These are phyloP conservation scores for Xenus cinereus DNA, from an alignment of 2,113 vertebrate genomes.

Conservation along the genomic window DNA sequence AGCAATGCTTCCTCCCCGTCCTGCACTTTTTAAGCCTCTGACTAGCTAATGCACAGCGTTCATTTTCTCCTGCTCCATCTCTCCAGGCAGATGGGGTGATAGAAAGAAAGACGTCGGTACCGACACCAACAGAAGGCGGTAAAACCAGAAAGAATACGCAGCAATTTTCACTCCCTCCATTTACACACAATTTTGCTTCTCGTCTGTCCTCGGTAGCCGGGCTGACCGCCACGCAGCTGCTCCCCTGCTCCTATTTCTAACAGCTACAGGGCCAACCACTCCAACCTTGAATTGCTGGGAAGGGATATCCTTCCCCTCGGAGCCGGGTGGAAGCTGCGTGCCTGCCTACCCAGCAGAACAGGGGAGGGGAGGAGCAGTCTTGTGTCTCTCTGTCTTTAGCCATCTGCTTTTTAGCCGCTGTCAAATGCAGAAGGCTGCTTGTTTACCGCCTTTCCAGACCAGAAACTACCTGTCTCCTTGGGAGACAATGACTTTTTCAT, in stretches of 20 bases:
- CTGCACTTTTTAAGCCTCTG: background rate
- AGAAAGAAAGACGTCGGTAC: accelerated
- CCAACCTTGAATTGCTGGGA: background rate
- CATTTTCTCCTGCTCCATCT: background rate
- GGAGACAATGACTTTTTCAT: background rate
- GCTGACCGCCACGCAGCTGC: accelerated
- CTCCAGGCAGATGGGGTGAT: background rate
- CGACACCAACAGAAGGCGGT: background rate
- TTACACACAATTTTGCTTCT: background rate
- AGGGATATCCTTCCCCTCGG: background rate
- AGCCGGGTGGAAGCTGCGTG: background rate
- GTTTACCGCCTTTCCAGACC: background rate
- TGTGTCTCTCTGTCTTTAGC: background rate
- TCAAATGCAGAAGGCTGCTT: background rate
- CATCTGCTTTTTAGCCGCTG: background rate
- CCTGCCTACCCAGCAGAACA: background rate
- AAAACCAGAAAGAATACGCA: background rate
- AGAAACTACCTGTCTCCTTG: background rate
- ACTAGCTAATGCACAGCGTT: background rate
- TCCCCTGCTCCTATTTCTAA: background rate
- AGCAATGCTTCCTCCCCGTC: background rate
- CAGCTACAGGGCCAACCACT: background rate
- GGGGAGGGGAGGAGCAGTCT: background rate
- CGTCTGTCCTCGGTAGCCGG: background rate
- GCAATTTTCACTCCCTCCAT: background rate